These are phyloP conservation scores for Drosophila sordidula DNA, from an alignment of 2,888 invertebrate genomes.

Conservation along the genomic window DNA sequence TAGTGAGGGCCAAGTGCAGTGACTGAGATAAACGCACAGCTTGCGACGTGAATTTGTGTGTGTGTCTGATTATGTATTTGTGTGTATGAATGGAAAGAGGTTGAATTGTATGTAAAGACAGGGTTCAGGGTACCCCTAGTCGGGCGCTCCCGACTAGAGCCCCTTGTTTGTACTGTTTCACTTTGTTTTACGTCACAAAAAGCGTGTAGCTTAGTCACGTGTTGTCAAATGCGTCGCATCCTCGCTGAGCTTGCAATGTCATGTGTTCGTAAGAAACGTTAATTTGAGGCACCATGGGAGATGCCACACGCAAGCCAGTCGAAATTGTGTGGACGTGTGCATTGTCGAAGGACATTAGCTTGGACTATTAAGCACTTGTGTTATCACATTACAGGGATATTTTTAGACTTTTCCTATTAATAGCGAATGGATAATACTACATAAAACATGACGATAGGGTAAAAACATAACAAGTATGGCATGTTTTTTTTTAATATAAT, in stretches of 20 bases:
- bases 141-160: too few species aligned
- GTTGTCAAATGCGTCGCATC: constrained; percentile 37
- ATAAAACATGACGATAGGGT: neutral
- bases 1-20: too few species aligned
- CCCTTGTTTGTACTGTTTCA: constrained; percentile 2
- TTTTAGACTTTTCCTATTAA: constrained; percentile 46
- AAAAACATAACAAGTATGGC: too few species aligned
- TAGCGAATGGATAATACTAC: neutral
- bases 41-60: too few species aligned
- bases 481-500: too few species aligned
- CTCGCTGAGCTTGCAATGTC: constrained; percentile 12
- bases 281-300: constrained; percentile 63
- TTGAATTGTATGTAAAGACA: too few species aligned
- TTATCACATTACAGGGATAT: constrained; percentile 44
- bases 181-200: constrained; percentile 12
- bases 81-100: too few species aligned
- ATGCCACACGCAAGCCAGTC: constrained; percentile 48
- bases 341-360: constrained; percentile 50
- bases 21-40: too few species aligned
- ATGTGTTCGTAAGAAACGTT: constrained; percentile 18
- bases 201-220: constrained; percentile 54
- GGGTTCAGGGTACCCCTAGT: too few species aligned
- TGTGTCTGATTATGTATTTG: too few species aligned
- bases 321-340: constrained; percentile 25
- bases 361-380: constrained; percentile 61